Evolutionary conservation across 2,888 invertebrate genomes (phyloP).

Genomic region (Pardosa pseudoannulata): DNA sequence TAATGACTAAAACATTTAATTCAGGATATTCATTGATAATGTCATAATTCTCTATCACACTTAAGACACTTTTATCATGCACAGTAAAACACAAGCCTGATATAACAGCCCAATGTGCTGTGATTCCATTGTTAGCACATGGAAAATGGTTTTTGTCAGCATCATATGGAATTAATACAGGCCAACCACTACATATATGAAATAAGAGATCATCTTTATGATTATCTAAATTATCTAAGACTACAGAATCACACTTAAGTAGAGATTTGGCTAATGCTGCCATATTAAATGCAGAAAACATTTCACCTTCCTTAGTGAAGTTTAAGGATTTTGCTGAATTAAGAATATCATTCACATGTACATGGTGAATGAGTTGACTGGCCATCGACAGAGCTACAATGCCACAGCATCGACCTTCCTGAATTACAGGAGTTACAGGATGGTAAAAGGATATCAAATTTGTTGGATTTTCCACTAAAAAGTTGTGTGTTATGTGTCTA

Average conservation of each 20-base stretch:
- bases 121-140: conserved; percentile 86
- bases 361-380: conserved; percentile 79
- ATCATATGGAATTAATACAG: conserved; percentile 81
- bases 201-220: neutral
- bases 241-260: conserved; percentile 34
- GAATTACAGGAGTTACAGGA: conserved; percentile 23
- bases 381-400: conserved; percentile 91
- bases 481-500: neutral
- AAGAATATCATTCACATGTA: conserved; percentile 81
- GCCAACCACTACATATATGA: conserved; percentile 28
- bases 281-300: conserved; percentile 78
- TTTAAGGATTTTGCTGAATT: conserved; percentile 82
- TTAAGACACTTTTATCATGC: neutral
- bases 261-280: conserved; percentile 22
- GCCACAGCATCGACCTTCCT: conserved; percentile 83
- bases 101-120: conserved; percentile 94
- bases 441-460: conserved; percentile 23
- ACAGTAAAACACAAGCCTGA: conserved; percentile 37
- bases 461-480: neutral
- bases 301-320: conserved; percentile 91
- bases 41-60: neutral
- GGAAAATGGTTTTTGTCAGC: conserved; percentile 90
- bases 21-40: neutral
- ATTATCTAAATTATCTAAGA: conserved; percentile 15
- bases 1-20: neutral